Base-by-base conservation (phyloP, 2,113 vertebrate genomes). In the Redunca redunca region DNA sequence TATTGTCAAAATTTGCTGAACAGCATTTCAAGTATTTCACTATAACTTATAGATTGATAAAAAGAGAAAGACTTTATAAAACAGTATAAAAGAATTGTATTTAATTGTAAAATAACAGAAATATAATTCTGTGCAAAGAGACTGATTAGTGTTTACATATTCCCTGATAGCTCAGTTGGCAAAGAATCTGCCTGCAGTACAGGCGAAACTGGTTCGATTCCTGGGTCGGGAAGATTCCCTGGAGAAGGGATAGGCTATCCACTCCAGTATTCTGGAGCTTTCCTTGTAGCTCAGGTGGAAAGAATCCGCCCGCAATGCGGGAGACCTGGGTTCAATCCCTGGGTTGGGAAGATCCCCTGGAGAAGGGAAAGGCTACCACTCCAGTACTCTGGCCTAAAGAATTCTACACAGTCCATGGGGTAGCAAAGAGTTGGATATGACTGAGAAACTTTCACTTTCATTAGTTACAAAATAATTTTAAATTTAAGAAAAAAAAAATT, bases 211-310 rank as follows among this genome's bases (percentile, higher is more conserved):
- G 0, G 16, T 67, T 67, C 3, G 3, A 67, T 67, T 67, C 62
- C 8, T 67, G 33, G 33, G 62, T 67, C 0, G 1, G 33, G 16
- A 19, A n/a, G 33, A 67, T 67, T n/a, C 2, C 0, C 62, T n/a
- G 16, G 62, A n/a, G 6, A 64, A 64, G 33, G 33, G 33, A n/a
- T n/a, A 17, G 62, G 62, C 62, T 33, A 64, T 30, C 62, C 15
- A 64, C 30, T 8, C 30, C 62, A 64, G 62, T n/a, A 64, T n/a
- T 64, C 62, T 64, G n/a, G 33, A 33, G 15, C 16, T 67, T 67
- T 4, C 16, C 62, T 67, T 67, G 62, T 67, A n/a, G 33, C 33
- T 67, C 62, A n/a, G 16, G 33, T 67, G 33, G 62, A 64, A 17
- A n/a, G 62, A 64, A 64, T n/a, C 62, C 3, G 0, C 62, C 7